phyloP scores from a whole-genome alignment of 2,113 vertebrate genomes.

The Pangasianodon hypophthalmus region DNA sequence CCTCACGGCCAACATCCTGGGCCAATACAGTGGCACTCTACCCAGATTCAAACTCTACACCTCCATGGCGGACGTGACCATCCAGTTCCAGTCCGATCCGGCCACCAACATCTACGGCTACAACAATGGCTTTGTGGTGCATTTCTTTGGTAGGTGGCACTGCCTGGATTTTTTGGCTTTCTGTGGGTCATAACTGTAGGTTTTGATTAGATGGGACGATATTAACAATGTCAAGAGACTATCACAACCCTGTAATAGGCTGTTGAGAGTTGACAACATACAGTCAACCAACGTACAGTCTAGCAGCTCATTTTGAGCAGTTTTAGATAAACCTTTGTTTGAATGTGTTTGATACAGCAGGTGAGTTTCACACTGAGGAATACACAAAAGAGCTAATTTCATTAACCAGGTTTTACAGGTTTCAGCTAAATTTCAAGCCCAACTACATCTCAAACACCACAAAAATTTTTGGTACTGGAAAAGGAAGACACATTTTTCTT shows the following conservation, averaged over 20 bases:
- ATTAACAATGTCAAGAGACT: background rate
- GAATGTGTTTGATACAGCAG: background rate
- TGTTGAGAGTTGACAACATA: too few species aligned
- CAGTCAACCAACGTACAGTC: background rate
- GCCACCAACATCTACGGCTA: constrained; percentile 85
- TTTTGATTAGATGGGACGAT: background rate
- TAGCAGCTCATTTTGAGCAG: background rate
- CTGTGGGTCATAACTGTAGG: background rate
- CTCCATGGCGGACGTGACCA: constrained; percentile 89
- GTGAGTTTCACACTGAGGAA: too few species aligned
- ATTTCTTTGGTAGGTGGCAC: constrained; percentile 86
- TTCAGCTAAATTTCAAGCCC: too few species aligned
- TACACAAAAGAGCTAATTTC: too few species aligned
- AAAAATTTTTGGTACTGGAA: too few species aligned
- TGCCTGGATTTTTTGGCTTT: background rate
- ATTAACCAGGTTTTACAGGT: too few species aligned
- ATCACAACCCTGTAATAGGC: background rate
- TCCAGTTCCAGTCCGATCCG: constrained; percentile 96
- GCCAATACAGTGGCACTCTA: constrained; percentile 85
- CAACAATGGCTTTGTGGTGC: constrained; percentile 92
- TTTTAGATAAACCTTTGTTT: background rate
- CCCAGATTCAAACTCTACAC: constrained; percentile 91
- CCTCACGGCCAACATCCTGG: constrained; percentile 91
- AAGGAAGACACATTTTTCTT: too few species aligned
- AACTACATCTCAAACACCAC: too few species aligned